A percentile compares a stretch with the other conserved stretches of the same genome.
These are phyloP conservation scores for Ornithorhynchus anatinus DNA, from an alignment of 2,113 vertebrate genomes.

Conservation along the genomic window DNA sequence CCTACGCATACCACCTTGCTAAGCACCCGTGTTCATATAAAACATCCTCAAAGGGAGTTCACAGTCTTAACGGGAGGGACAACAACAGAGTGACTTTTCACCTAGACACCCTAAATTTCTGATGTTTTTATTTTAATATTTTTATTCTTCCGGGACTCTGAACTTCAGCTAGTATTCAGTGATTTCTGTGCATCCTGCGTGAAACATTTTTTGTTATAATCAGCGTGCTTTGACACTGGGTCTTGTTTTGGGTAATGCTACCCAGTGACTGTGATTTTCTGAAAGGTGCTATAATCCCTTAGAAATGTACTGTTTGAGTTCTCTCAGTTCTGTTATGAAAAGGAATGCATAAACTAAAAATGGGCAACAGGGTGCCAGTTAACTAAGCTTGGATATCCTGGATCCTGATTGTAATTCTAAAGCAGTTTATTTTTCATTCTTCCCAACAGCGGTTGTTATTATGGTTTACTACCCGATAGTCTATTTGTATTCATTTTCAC, in stretches of 20 bases:
- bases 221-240: slow-evolving; percentile 19
- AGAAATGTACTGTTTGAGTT: slow-evolving; percentile 28
- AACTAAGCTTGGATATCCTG: slow-evolving; percentile 25
- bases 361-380: slow-evolving; percentile 22
- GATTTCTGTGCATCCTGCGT: too few species aligned
- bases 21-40: too few species aligned
- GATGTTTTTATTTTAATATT: too few species aligned
- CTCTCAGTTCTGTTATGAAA: slow-evolving; percentile 31
- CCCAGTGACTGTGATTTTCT: slow-evolving; percentile 23
- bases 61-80: too few species aligned
- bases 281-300: slow-evolving; percentile 30
- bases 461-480: background rate
- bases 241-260: slow-evolving; percentile 4
- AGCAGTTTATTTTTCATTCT: background rate
- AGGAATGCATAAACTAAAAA: slow-evolving; percentile 30
- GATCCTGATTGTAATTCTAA: slow-evolving; percentile 5
- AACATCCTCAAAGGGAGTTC: too few species aligned
- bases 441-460: background rate
- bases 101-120: too few species aligned
- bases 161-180: too few species aligned
- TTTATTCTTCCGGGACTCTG: too few species aligned
- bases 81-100: too few species aligned
- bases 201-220: too few species aligned
- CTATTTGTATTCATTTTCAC: background rate
- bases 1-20: too few species aligned